Base-by-base conservation (phyloP, 2,888 invertebrate genomes). In the Eupithecia abbreviata region DNA sequence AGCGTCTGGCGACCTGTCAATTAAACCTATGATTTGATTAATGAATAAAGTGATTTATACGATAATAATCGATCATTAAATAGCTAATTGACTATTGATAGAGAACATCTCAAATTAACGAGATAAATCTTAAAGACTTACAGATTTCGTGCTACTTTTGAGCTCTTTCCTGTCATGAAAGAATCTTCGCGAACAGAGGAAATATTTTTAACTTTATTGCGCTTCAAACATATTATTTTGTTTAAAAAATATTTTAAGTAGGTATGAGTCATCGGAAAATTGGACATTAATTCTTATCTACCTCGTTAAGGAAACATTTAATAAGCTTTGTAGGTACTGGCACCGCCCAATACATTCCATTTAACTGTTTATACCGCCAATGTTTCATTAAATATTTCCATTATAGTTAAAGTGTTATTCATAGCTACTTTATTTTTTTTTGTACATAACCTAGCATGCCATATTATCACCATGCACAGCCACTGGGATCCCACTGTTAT, bases 11-110 rank as follows among this genome's bases (percentile, higher is more conserved):
- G 69, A 47, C 72, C 68, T 51, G 76, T 76, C 73, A 76, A 74
- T 77, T 74, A 74, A 73, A 75, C 65, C 67, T 51, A 42, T 69
- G 72, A 74, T 68, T 77, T 72, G 71, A 77, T 75, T 78, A 73
- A 78, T 78, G 72, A 71, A 75, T 72, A 67, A 10, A 58, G 45
- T 72, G 74, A 74, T 72, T 77, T 51, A 77, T 74, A 72, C 43
- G 51, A 69, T 77, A 49, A 68, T 62, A 72, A 41, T 69, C 18
- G 69, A 69, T 69, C 47, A 69, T 49, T 69, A 47, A 42, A 9
- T 68, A 66, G 15, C n/a, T 49, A 49, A 69, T 42, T 66, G 66
- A 66, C 66, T 41, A 42, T 66, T 66, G 15, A 42, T 66, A 15
- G 10, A 66, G 30, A 18, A 15, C 67, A 43, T 68, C 43, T 45